phyloP scores from a whole-genome alignment of 2,113 vertebrate genomes.

The Coreoperca whiteheadi region DNA sequence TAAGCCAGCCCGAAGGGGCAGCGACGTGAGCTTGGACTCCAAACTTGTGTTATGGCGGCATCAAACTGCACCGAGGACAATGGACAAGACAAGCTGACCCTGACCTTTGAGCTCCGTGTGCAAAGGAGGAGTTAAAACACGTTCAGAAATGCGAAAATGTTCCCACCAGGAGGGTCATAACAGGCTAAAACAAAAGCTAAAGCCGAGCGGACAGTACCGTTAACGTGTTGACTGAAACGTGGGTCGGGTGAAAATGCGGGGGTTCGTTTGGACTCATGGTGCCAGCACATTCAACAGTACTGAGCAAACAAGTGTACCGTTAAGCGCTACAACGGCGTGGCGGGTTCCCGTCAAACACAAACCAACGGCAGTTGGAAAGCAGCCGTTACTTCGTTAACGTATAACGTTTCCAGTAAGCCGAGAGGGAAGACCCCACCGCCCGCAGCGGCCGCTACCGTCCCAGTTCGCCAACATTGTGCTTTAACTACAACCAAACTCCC shows the following conservation, averaged over 20 bases:
- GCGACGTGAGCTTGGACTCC: neutral
- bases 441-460: neutral
- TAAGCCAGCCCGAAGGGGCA: too few species aligned
- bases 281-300: neutral
- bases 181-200: neutral
- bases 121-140: fast-evolving
- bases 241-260: neutral
- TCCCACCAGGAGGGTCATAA: fast-evolving
- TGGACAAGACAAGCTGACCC: neutral
- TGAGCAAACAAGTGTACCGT: neutral
- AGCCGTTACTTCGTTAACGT: constrained; percentile 28
- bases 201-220: neutral
- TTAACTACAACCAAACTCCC: neutral
- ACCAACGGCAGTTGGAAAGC: neutral
- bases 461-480: neutral
- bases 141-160: neutral
- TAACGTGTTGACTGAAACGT: too few species aligned
- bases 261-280: too few species aligned
- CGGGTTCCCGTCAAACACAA: neutral
- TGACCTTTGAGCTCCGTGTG: constrained; percentile 39
- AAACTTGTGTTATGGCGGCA: neutral
- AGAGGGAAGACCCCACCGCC: constrained; percentile 5
- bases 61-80: neutral
- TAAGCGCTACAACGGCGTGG: neutral
- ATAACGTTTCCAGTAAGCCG: neutral